These are phyloP conservation scores for Carterocephalus palaemon DNA, from an alignment of 2,888 invertebrate species.

Conservation along the genomic window DNA sequence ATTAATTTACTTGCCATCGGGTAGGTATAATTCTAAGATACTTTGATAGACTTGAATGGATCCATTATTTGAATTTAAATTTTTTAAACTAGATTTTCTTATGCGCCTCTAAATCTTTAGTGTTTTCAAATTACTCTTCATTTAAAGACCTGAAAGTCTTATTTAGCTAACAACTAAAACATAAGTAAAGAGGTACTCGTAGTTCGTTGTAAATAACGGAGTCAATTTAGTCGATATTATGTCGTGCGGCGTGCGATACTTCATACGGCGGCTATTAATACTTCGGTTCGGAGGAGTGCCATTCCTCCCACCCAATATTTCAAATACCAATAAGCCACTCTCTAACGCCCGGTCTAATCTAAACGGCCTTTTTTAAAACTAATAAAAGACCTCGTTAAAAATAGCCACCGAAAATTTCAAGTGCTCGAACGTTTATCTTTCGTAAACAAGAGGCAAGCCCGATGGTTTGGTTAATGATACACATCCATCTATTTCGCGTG, in stretches of 20 bases:
- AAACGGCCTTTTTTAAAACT: slow-evolving; percentile 77
- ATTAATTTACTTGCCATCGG: too few species aligned
- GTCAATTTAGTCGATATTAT: slow-evolving; percentile 23
- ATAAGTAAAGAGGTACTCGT: too few species aligned
- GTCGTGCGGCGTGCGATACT: slow-evolving; percentile 22
- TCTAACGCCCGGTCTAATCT: slow-evolving; percentile 66
- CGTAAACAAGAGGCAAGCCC: slow-evolving; percentile 61
- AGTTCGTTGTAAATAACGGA: slow-evolving; percentile 16
- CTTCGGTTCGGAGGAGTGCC: slow-evolving; percentile 40
- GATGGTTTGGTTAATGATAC: slow-evolving; percentile 55
- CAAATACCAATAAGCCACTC: slow-evolving; percentile 66
- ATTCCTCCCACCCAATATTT: slow-evolving; percentile 68
- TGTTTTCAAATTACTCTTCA: too few species aligned
- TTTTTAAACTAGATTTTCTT: too few species aligned
- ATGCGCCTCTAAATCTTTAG: too few species aligned
- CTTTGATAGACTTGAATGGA: too few species aligned
- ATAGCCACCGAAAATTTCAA: slow-evolving; percentile 75
- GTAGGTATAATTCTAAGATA: too few species aligned
- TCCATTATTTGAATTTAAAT: too few species aligned
- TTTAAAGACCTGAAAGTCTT: too few species aligned
- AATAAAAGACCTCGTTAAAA: slow-evolving; percentile 75
- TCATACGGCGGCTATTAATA: slow-evolving; percentile 32
- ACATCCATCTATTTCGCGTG: slow-evolving; percentile 61
- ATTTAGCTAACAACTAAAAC: too few species aligned
- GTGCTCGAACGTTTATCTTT: slow-evolving; percentile 58